These are phyloP conservation scores for Latheticus oryzae DNA, from an alignment of 2,888 invertebrate species.

Conservation along the genomic window DNA sequence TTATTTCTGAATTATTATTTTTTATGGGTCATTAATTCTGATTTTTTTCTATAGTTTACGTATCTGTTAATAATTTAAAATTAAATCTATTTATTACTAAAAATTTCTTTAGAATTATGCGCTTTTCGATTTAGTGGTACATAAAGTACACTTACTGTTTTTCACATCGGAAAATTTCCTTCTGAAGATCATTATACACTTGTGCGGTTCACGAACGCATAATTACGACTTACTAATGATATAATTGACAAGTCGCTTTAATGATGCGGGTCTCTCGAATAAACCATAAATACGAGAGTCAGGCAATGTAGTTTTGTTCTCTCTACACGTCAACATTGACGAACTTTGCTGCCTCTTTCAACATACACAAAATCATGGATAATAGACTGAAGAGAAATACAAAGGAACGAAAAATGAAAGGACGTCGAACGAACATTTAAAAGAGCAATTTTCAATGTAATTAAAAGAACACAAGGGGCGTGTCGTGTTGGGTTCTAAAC, in stretches of 20 bases:
- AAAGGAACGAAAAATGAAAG: slow-evolving; percentile 22
- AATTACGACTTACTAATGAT: slow-evolving; percentile 49
- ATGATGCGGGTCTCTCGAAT: slow-evolving; percentile 48
- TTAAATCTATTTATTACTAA: too few species aligned
- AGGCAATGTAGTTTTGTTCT: slow-evolving; percentile 19
- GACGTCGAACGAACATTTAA: slow-evolving; percentile 21
- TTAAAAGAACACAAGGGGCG: slow-evolving; percentile 39
- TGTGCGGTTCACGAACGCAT: slow-evolving; percentile 37
- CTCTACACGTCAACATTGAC: slow-evolving; percentile 2
- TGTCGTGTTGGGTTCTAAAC: slow-evolving; percentile 12
- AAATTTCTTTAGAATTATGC: too few species aligned
- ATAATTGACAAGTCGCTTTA: slow-evolving; percentile 50
- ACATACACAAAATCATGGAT: not conserved
- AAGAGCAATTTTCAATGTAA: slow-evolving; percentile 38
- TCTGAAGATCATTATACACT: slow-evolving; percentile 36
- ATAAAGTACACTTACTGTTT: too few species aligned
- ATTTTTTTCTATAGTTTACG: too few species aligned
- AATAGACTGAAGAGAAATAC: not conserved
- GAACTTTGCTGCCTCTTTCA: slow-evolving; percentile 10
- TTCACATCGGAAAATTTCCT: too few species aligned
- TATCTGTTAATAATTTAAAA: too few species aligned
- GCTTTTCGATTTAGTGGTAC: too few species aligned
- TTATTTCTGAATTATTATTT: too few species aligned
- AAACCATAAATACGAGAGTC: slow-evolving; percentile 35
- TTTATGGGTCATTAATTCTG: too few species aligned